A percentile compares a stretch with the other conserved stretches of the same genome.
These are phyloP conservation scores for Drosophila tani DNA, from an alignment of 1,140 invertebrate species.

Conservation along the genomic window DNA sequence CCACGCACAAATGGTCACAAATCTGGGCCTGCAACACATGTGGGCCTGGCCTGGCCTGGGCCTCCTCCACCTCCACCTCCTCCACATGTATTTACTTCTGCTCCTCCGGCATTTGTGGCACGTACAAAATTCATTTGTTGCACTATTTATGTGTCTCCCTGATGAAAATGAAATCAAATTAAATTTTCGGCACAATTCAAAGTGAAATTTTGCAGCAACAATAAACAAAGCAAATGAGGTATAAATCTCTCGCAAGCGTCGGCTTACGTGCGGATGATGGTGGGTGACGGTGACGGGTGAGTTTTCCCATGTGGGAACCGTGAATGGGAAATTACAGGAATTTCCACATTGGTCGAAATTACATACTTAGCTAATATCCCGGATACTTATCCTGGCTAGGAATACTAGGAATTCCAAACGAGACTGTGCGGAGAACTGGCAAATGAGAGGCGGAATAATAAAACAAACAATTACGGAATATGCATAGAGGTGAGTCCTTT, in stretches of 20 bases:
- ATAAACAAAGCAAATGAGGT: constrained; percentile 43
- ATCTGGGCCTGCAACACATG: constrained; percentile 68
- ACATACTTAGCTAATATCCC: constrained; percentile 24
- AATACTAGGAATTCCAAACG: constrained; percentile 1
- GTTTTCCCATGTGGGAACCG: constrained; percentile 19
- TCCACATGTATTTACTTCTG: constrained; percentile 1
- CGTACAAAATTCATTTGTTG: constrained; percentile 81
- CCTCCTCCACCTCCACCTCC: neutral
- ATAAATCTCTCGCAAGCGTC: constrained; percentile 29
- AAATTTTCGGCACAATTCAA: constrained; percentile 81
- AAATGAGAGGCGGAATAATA: constrained; percentile 1
- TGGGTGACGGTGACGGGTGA: neutral
- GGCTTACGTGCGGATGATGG: constrained; percentile 7
- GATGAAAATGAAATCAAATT: constrained; percentile 83
- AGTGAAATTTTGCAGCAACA: constrained; percentile 54
- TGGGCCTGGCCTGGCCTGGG: constrained; percentile 23
- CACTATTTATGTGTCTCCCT: constrained; percentile 72
- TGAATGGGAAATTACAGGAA: constrained; percentile 31
- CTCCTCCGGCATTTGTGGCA: constrained; percentile 73
- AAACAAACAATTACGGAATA: constrained; percentile 2
- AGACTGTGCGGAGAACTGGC: neutral
- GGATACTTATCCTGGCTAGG: constrained; percentile 9
- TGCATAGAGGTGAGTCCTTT: neutral
- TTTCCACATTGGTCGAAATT: constrained; percentile 16
- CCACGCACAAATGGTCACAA: constrained; percentile 80